Conservation (phyloP, 2,888 invertebrate genomes). For the Cyclophora albipunctata region DNA sequence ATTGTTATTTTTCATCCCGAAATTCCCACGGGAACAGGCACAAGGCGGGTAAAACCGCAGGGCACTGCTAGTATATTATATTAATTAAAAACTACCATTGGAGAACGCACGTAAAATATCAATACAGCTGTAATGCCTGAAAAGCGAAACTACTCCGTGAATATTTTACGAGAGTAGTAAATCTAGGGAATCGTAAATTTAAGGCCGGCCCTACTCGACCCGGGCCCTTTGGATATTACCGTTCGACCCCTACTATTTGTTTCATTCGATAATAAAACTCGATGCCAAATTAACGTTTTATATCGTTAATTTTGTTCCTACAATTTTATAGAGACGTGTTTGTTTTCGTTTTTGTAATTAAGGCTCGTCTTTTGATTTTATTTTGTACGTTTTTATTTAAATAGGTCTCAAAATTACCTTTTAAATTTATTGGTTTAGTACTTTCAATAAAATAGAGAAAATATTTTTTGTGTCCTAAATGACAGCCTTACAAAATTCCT, state of each 20-base stretch:
- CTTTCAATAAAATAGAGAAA: no score
- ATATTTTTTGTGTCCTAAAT: no score
- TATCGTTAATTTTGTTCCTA: no score
- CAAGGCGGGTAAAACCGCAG: no score
- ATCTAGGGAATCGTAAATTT: slow-evolving; percentile 65
- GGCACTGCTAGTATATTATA: no score
- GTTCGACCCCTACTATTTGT: slow-evolving; percentile 14
- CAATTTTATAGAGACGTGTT: no score
- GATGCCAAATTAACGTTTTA: neutral
- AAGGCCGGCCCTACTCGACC: slow-evolving; percentile 30
- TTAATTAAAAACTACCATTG: no score
- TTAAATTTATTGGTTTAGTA: neutral
- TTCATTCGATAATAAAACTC: neutral
- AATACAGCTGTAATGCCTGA: slow-evolving; percentile 19
- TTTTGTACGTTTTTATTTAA: neutral
- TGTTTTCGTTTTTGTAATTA: neutral
- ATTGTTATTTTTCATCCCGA: no score
- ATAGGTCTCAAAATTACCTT: neutral
- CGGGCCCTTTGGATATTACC: slow-evolving; percentile 48
- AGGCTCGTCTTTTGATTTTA: neutral
- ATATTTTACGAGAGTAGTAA: slow-evolving; percentile 65
- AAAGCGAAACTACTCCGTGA: slow-evolving; percentile 37
- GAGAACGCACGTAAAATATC: no score
- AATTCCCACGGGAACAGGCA: no score
- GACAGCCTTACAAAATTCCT: no score